These are phyloP conservation scores for Nerophis lumbriciformis DNA, from an alignment of 2,113 vertebrate species.

Conservation along the genomic window DNA sequence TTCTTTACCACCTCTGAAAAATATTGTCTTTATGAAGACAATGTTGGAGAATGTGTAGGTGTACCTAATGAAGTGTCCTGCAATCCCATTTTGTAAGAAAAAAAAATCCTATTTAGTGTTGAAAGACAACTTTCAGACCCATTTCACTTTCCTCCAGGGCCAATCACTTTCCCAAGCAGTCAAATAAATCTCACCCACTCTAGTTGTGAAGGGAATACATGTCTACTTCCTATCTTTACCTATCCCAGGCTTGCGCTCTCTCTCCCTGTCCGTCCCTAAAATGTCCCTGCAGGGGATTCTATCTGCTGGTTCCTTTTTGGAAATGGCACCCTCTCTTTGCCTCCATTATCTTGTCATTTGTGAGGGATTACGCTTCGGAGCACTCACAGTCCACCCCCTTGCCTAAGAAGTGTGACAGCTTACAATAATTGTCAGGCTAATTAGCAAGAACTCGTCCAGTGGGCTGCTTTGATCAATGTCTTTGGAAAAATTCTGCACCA, in stretches of 20 bases:
- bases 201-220: constrained; percentile 35
- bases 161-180: constrained; percentile 11
- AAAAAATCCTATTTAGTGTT: not conserved
- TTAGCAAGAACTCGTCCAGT: constrained; percentile 60
- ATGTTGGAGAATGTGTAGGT: too few species aligned
- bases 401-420: constrained; percentile 74
- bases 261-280: constrained; percentile 48
- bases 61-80: too few species aligned
- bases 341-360: constrained; percentile 76
- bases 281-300: constrained; percentile 66
- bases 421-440: constrained; percentile 75
- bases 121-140: constrained; percentile 1
- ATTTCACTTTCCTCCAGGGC: constrained; percentile 7
- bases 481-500: not conserved
- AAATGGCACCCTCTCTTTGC: constrained; percentile 64
- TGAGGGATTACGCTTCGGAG: constrained; percentile 69
- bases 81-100: too few species aligned
- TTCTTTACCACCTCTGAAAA: too few species aligned
- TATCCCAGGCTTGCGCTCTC: constrained; percentile 11
- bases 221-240: constrained; percentile 30
- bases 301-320: constrained; percentile 63
- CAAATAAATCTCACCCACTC: constrained; percentile 18
- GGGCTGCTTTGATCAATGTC: constrained; percentile 52
- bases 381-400: constrained; percentile 62
- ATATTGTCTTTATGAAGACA: too few species aligned